Base-by-base conservation (phyloP, 2,888 invertebrate genomes). In the Cephus spinipes region DNA sequence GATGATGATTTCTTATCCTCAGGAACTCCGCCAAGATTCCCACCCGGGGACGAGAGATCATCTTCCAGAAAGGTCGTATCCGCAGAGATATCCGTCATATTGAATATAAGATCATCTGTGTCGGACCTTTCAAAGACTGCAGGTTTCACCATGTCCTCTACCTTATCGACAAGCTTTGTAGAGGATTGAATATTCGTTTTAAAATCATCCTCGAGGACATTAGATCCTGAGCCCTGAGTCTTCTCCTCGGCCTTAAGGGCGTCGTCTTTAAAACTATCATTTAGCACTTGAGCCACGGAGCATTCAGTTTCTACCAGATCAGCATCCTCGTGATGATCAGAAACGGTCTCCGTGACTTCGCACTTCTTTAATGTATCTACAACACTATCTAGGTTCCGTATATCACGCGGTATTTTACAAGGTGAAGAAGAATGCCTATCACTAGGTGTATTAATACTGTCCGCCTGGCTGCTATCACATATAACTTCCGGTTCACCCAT, bases 381-480 rank as follows among this genome's bases (percentile, higher is more conserved):
- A 40, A 40, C 82, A 79, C 83, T 83, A 81, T 81, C 79, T 81
- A 83, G 81, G 79, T 81, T 82, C 82, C 80, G 81, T 82, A 83
- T 84, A 86, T 86, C 87, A 81, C 86, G 86, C 81, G 79, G 84
- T 82, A 82, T 74, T 83, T 85, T 83, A 84, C 84, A 84, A 85
- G 82, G 85, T 80, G 85, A 84, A 85, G 86, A 83, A 82, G 84
- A 83, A 77, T 85, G 84, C 83, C 83, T 88, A 88, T 83, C 88
- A 86, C 87, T 88, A 88, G 85, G 85, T 81, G 83, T 85, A 85
- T 89, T 89, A 89, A 89, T 89, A 89, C 89, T 89, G 89, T 88
- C 86, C 80, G 86, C 86, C 86, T 84, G 85, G 83, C 80, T 84
- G 86, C 84, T 87, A 89, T 89, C 88, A 89, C 88, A 88, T 76